A percentile compares a stretch with the other conserved stretches of the same genome.
These are phyloP conservation scores for Trachythela sp. DNA, from an alignment of 64 coral and sea anemone species.

Conservation along the genomic window DNA sequence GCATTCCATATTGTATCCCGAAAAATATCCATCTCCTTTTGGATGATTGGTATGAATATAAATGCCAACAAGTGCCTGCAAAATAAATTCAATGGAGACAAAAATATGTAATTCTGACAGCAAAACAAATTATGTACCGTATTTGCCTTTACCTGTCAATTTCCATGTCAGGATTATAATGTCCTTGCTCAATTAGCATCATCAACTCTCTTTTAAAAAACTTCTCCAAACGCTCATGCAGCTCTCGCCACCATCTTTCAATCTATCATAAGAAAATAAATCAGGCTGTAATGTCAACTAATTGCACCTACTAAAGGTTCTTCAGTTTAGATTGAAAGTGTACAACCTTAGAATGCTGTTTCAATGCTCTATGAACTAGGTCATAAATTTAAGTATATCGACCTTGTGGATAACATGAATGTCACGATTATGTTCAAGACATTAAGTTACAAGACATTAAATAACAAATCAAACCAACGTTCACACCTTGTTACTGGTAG, in stretches of 20 bases:
- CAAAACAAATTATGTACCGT: neutral
- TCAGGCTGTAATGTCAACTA: neutral
- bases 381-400: too few relatives aligned
- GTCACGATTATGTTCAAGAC: too few relatives aligned
- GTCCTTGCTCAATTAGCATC: neutral
- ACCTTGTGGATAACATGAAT: too few relatives aligned
- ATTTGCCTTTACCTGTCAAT: neutral
- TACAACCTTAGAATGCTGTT: too few relatives aligned
- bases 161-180: neutral
- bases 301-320: neutral
- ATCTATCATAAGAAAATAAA: neutral
- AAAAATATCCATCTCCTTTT: constrained; percentile 18
- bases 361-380: too few relatives aligned
- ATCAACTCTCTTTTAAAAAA: constrained; percentile 17
- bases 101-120: too few relatives aligned
- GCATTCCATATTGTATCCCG: neutral
- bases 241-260: constrained; percentile 10
- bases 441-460: too few relatives aligned
- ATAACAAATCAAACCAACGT: neutral
- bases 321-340: too few relatives aligned
- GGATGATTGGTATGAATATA: constrained; percentile 10
- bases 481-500: constrained; percentile 12
- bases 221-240: constrained; percentile 19
- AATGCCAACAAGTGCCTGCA: constrained; percentile 8
- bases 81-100: neutral